Evolutionary conservation across 2,797 vertebrate genomes (phyloP), one percentile per base, ranked within the genome.

Genomic region (Brotula barbata): DNA sequence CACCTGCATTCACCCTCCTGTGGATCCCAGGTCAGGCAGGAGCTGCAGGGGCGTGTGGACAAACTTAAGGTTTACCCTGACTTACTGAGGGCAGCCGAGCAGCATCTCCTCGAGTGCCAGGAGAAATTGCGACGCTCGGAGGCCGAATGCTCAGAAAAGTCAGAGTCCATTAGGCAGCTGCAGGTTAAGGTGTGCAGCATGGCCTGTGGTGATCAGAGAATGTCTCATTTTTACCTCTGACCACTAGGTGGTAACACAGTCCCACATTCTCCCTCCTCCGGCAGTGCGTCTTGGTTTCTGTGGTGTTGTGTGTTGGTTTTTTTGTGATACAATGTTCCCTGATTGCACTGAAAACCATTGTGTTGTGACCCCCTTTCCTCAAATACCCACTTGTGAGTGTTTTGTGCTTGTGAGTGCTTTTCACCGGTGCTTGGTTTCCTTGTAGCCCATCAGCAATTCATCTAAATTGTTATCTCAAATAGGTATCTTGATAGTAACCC

Each of bases 151-250:
- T 81, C 86, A 56, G 85, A 91, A 82, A 89, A 91, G 83, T 87
- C 90, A 16, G 87, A 85, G 83, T 62, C 86, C 71, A 5, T 89
- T 87, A 89, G 82, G 81, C 90, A 92, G 56, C 90, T 93, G 42
- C 92, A 92, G 88, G 77, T 80, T 77, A 88, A 94, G 93, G 93
- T 96, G 87, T 85, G 88, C 73, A 48, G 57, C 16, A 1, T 31
- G 20, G 60, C 60, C 63, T 43, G 68, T 37, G 16, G 13, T 16
- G 43, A 55, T 68, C 65, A 42, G 43, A 60, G 15, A 28, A 47
- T 65, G 4, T 36, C 33, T 57, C 58, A 58, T 69, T 64, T 60
- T 58, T 49, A 15, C 13, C 37, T 77, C 77, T 84, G 67, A 61
- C 84, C 88, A 83, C 71, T 45, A 83, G 87, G 77, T 34, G 6